phyloP scores from a whole-genome alignment of 2,797 vertebrate species.

The Hypotaenidia philippensis region DNA sequence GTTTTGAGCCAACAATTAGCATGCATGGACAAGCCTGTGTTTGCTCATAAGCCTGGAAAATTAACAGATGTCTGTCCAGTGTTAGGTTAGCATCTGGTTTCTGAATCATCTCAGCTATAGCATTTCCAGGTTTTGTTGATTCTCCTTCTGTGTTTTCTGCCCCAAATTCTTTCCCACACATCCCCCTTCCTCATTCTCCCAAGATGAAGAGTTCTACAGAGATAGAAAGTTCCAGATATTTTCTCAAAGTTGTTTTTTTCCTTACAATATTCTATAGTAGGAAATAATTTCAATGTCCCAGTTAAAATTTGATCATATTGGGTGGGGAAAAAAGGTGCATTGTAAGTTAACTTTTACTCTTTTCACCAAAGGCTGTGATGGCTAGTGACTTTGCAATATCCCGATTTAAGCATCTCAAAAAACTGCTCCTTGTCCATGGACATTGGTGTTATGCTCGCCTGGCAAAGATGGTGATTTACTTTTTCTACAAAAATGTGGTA shows the following conservation, averaged over 20 bases:
- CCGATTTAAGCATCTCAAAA: slow-evolving; percentile 93
- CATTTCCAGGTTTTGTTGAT: background rate
- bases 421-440: slow-evolving; percentile 92
- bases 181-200: background rate
- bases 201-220: background rate
- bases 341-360: background rate
- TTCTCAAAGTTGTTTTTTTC: background rate
- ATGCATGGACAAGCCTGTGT: background rate
- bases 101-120: background rate
- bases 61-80: slow-evolving; percentile 9
- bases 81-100: background rate
- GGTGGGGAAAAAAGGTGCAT: fast-evolving
- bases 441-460: slow-evolving; percentile 94
- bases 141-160: background rate
- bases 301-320: background rate
- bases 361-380: slow-evolving; percentile 90
- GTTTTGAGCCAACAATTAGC: slow-evolving; percentile 12
- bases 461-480: slow-evolving; percentile 95
- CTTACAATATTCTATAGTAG: background rate
- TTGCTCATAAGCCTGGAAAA: slow-evolving; percentile 41
- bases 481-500: slow-evolving; percentile 98
- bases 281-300: background rate
- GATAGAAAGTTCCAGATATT: background rate
- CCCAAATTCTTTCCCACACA: background rate
- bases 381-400: slow-evolving; percentile 95